Percentiles rank a stretch among this genome's conserved stretches.
Conservation (phyloP, 1,140 invertebrate species). For the Dinothrombium tinctorium region DNA sequence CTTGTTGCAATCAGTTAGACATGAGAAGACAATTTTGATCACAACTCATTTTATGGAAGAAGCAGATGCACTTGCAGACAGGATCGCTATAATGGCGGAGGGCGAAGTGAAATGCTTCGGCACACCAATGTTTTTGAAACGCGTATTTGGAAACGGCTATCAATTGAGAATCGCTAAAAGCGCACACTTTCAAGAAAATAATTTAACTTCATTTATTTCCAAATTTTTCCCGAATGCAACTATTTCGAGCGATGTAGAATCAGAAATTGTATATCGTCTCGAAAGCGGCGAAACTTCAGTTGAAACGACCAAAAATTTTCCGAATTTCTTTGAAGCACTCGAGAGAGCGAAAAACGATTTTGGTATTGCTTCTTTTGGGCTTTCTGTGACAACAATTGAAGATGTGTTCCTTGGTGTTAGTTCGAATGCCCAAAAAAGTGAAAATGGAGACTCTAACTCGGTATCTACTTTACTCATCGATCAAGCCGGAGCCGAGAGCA, state of each 20-base stretch:
- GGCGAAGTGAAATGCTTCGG: conserved; percentile 28
- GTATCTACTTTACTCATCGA: too few relatives aligned
- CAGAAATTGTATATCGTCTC: not conserved
- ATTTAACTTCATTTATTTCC: not conserved
- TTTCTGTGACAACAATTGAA: conserved; percentile 55
- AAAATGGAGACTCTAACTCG: too few relatives aligned
- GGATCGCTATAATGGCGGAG: conserved; percentile 30
- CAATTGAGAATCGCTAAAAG: conserved; percentile 14
- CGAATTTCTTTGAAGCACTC: conserved; percentile 34
- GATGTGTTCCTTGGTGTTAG: conserved; percentile 56
- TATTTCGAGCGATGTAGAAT: not conserved
- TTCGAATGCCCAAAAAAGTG: too few relatives aligned
- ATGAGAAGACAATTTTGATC: conserved; percentile 49
- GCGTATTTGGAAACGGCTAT: conserved; percentile 20
- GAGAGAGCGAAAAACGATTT: conserved; percentile 32
- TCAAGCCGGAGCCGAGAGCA: too few relatives aligned
- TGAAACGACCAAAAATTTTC: not conserved
- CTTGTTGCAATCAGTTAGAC: conserved; percentile 17
- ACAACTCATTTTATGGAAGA: conserved; percentile 98
- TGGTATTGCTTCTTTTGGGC: conserved; percentile 44
- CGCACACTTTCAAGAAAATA: not conserved
- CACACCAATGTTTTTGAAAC: conserved; percentile 29
- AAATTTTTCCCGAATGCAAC: not conserved
- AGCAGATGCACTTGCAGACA: conserved; percentile 42
- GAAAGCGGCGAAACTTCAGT: too few relatives aligned